Base-by-base conservation (phyloP, 2,113 vertebrate species). In the Pomatorhinus ruficollis region DNA sequence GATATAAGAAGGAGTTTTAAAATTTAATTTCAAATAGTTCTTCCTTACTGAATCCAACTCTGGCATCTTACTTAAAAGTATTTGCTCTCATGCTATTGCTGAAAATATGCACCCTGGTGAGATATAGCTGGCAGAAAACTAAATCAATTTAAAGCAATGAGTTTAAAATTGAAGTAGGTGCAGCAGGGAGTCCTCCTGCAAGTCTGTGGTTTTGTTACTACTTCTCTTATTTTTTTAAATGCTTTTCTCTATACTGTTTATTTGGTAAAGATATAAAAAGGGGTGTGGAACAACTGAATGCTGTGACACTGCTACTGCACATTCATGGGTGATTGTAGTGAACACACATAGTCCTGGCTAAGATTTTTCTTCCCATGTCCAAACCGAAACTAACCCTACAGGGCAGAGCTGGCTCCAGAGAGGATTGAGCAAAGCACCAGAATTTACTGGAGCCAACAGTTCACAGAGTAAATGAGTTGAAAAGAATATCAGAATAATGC, bases 311-410 rank as follows among this genome's bases (percentile, higher is more conserved):
- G 49, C 35, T 63, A 18, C 57, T 63, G 37, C 13, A 3, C 25
- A 49, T 18, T 71, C 17, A 13, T 0, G 2, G n/a, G 14, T 60
- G 27, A 42, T 30, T 1, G 1, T 2, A 54, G 56, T 33, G 33
- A 57, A 39, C 5, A 6, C 6, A 9, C 11, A 35, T 4, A 37
- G 33, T 39, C 45, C 54, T 80, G 37, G 40, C 47, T 60, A 69
- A 70, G 25, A 37, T 40, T 71, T 87, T 75, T 44, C 56, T 15
- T 70, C 30, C 57, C 24, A 8, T 56, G 37, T 81, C 65, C 39
- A 63, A 83, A 47, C 25, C 68, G 57, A 50, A 91, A 39, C 15
- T 40, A 59, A 63, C n/a, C 16, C 10, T 21, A 3, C 12, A 71
- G 44, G 21, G 21, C 69, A 81, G 54, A 84, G 54, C n/a, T 66